These are phyloP conservation scores for Onychomys leucogaster DNA, from an alignment of 2,797 vertebrate species.

Conservation along the genomic window DNA sequence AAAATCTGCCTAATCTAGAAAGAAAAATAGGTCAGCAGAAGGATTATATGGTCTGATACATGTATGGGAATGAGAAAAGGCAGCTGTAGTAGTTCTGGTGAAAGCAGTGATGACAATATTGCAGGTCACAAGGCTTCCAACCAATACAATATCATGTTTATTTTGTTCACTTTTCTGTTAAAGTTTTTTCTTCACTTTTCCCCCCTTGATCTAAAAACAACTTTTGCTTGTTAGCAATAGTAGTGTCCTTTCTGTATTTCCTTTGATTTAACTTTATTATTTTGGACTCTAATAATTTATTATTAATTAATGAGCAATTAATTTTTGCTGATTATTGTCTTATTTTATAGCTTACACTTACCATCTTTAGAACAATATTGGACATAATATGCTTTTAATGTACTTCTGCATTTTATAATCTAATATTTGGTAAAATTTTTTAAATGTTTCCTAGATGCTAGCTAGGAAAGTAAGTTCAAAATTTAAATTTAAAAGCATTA, in stretches of 20 bases:
- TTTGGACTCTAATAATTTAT: not conserved
- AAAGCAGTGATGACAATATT: not conserved
- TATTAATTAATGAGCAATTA: not conserved
- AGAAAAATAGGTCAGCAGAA: not conserved
- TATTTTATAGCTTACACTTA: conserved; percentile 22
- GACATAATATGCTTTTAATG: conserved; percentile 9
- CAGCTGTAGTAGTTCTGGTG: not conserved
- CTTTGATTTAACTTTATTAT: conserved; percentile 55
- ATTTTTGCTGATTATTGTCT: not conserved
- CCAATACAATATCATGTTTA: not conserved
- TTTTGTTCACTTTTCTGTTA: conserved; percentile 55
- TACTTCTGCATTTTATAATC: not conserved
- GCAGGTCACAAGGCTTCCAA: not conserved
- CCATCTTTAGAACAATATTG: not conserved
- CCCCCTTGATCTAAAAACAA: not conserved
- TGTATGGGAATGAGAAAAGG: not conserved
- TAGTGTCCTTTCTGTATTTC: not conserved
- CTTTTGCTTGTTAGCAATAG: conserved; percentile 3
- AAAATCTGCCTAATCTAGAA: not conserved
- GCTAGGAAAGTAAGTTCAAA: conserved; percentile 12
- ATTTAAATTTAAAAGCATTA: conserved; percentile 19
- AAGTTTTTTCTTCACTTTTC: not conserved
- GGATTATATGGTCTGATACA: not conserved
- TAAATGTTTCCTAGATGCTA: not conserved
- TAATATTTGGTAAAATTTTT: conserved; percentile 34